Conservation (phyloP, 1,140 invertebrate genomes). For the Heliconius congener region DNA sequence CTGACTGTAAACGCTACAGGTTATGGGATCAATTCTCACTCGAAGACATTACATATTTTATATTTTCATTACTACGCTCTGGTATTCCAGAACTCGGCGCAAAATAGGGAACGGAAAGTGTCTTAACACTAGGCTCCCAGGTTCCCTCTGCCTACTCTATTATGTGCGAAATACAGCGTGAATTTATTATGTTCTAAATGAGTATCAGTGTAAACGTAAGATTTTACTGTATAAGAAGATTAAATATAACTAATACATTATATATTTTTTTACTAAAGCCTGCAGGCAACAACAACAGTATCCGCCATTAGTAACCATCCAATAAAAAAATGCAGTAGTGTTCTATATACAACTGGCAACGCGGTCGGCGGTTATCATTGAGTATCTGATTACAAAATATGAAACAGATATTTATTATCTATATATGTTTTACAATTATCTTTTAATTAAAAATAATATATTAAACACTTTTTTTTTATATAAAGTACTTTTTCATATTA, state of each 20-base stretch:
- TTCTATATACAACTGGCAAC: constrained; percentile 7
- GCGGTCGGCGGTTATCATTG: constrained; percentile 19
- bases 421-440: background rate
- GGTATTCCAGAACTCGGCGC: background rate
- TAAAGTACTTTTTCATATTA: too few species aligned
- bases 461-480: too few species aligned
- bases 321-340: background rate
- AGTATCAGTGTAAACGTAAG: too few species aligned
- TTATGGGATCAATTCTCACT: too few species aligned
- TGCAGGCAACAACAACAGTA: background rate
- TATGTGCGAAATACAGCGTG: too few species aligned
- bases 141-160: too few species aligned
- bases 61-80: too few species aligned
- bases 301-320: background rate
- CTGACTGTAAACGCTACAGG: too few species aligned
- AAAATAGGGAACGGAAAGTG: too few species aligned
- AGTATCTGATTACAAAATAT: constrained; percentile 23
- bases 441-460: too few species aligned
- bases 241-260: background rate
- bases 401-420: background rate
- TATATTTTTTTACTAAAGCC: background rate
- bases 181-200: background rate
- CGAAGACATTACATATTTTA: too few species aligned
- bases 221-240: background rate
- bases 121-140: too few species aligned